Base-by-base conservation (phyloP, 2,888 invertebrate genomes). In the Palloptera scutellata region DNA sequence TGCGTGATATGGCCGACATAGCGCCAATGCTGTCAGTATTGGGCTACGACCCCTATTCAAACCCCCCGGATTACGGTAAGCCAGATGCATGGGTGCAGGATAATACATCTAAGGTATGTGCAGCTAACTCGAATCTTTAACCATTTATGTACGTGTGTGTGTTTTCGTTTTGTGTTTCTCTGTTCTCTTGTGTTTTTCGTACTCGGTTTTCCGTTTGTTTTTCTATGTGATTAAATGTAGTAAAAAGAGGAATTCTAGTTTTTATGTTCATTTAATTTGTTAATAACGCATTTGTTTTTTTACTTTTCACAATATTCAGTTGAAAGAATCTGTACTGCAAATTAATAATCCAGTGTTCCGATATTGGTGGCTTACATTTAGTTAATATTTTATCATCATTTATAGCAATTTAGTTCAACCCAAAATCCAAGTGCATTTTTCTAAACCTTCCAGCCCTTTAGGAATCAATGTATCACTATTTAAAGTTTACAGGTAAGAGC, bases 11-110 rank as follows among this genome's bases (percentile, higher is more conserved):
- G 95, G 92, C 93, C 15, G 91, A 92, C 77, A 90, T 97, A 78
- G 97, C 97, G 73, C 97, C 97, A 70, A 98, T 98, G 97, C 88
- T 98, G 76, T 91, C 92, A 53, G 90, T 92, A 78, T 87, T 94
- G 76, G 95, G 98, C 72, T 99, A 99, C 87, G 97, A 98, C 88
- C 98, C 98, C 42, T 91, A 93, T 84, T 94, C 93, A 78, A 98
- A 97, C 88, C 97, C 98, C 71, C 98, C 98, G 72, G 91, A 92
- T 83, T 99, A 99, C 87, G 96, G 95, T 75, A 88, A 90, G 77
- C 93, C 95, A 52, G 94, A 95, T 85, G 87, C 88, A 75, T 87
- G 90, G 83, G 92, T 92, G 70, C 89, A 91, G 80, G 88, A 89
- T 83, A 89, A 90, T 85, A 90, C 91, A 70, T 84, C 84, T 75